Percentiles rank a stretch among this genome's conserved stretches.
Conservation (phyloP, 2,888 invertebrate species). For the Xylocampa areola region DNA sequence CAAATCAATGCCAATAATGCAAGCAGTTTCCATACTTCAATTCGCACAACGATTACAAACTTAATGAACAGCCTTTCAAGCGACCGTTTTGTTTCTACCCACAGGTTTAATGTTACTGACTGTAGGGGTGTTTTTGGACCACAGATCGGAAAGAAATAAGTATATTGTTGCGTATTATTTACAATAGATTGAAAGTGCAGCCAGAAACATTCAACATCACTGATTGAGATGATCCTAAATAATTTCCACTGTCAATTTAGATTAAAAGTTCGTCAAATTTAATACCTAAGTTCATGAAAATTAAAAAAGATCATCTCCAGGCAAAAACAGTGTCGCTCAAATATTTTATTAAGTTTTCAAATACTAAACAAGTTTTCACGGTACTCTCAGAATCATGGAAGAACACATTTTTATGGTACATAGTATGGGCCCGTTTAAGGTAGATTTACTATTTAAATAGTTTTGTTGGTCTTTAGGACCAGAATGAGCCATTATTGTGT, state of each 20-base stretch:
- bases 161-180: too few species aligned
- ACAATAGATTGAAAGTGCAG: too few species aligned
- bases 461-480: not conserved
- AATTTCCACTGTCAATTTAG: conserved; percentile 28
- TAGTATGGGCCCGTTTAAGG: conserved; percentile 8
- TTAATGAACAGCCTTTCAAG: conserved; percentile 45
- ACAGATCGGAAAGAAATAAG: conserved; percentile 23
- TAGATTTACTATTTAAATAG: not conserved
- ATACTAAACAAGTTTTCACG: conserved; percentile 69
- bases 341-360: conserved; percentile 59
- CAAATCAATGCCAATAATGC: conserved; percentile 35
- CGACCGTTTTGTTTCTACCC: conserved; percentile 12
- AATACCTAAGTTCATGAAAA: conserved; percentile 41
- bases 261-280: conserved; percentile 7
- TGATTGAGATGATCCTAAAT: conserved; percentile 31
- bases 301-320: conserved; percentile 42
- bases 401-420: conserved; percentile 48
- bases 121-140: conserved; percentile 19
- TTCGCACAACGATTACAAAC: conserved; percentile 40
- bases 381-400: conserved; percentile 55
- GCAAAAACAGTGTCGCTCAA: conserved; percentile 43
- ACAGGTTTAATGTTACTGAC: conserved; percentile 17
- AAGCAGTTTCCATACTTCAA: conserved; percentile 49
- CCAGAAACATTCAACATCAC: conserved; percentile 10
- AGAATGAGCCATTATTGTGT: conserved; percentile 7